Evolutionary conservation across 2,888 invertebrate species (phyloP).

Genomic region (Microplitis deprimator): DNA sequence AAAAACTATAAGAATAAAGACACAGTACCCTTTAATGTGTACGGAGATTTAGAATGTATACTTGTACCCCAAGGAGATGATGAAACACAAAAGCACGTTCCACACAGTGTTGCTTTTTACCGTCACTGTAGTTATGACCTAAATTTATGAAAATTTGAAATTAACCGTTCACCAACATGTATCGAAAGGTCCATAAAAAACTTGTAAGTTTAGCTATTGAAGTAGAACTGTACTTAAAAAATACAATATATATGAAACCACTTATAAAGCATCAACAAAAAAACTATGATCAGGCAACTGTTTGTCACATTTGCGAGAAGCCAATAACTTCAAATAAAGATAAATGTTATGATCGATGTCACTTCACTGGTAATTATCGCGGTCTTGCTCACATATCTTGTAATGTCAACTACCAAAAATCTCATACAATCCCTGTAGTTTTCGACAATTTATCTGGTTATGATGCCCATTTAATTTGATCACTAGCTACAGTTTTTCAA

Average conservation of each 20-base stretch:
- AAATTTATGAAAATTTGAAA: conserved; percentile 34
- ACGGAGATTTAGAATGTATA: conserved; percentile 44
- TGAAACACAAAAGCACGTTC: conserved; percentile 35
- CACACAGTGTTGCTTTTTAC: conserved; percentile 36
- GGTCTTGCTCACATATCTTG: conserved; percentile 10
- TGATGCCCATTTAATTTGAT: not conserved
- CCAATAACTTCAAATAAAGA: not conserved
- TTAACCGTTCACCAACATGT: not conserved
- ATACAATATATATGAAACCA: conserved; percentile 31
- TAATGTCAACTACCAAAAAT: conserved; percentile 2
- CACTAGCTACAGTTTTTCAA: conserved; percentile 8
- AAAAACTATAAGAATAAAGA: conserved; percentile 31
- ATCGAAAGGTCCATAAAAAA: not conserved
- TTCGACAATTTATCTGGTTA: conserved; percentile 21
- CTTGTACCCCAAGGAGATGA: conserved; percentile 20
- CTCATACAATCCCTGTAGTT: not conserved
- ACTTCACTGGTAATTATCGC: not conserved
- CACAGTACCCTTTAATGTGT: conserved; percentile 41
- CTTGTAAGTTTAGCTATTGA: not conserved
- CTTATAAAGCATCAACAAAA: not conserved
- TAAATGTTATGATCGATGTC: not conserved
- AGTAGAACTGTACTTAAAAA: conserved; percentile 17
- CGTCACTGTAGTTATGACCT: conserved; percentile 34
- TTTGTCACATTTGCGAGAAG: conserved; percentile 4
- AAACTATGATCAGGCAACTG: not conserved